Evolutionary conservation across 2,888 invertebrate genomes (phyloP).

Genomic region (Plagiodera versicolora): DNA sequence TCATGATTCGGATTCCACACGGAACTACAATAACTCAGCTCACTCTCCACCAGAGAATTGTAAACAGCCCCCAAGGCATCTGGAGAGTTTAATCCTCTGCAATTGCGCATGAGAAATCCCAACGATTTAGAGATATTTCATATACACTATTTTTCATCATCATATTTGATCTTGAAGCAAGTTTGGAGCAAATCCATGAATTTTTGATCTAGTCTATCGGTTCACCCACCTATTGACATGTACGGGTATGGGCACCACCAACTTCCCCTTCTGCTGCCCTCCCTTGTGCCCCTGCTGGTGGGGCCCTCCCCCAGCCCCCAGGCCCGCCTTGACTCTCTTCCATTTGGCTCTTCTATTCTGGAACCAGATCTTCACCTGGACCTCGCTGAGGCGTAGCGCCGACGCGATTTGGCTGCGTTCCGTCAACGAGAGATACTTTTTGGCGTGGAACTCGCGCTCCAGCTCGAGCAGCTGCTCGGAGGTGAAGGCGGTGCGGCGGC

Average conservation of each 20-base stretch:
- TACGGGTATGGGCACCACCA: conserved; percentile 95
- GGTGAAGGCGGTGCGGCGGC: conserved; percentile 90
- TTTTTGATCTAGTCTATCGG: too few species aligned
- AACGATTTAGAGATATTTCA: too few species aligned
- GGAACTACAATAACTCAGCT: too few species aligned
- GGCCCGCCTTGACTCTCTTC: conserved; percentile 94
- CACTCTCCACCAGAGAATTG: too few species aligned
- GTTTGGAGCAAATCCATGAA: too few species aligned
- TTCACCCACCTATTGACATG: conserved; percentile 75
- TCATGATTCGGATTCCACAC: too few species aligned
- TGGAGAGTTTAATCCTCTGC: too few species aligned
- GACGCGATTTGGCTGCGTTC: conserved; percentile 93
- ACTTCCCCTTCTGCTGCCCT: conserved; percentile 69
- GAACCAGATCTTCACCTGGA: conserved; percentile 98
- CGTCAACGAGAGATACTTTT: conserved; percentile 91
- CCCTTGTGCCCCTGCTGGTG: conserved; percentile 45
- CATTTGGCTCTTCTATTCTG: conserved; percentile 96
- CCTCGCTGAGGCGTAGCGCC: conserved; percentile 87
- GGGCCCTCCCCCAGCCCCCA: conserved; percentile 59
- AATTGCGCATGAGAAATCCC: too few species aligned
- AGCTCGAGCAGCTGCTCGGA: conserved; percentile 90
- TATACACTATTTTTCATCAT: too few species aligned
- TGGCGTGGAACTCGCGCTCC: conserved; percentile 92
- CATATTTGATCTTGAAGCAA: too few species aligned
- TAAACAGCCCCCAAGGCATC: too few species aligned